Percentiles rank a stretch among this genome's conserved stretches.
Evolutionary conservation across 2,113 vertebrate genomes (phyloP).

Genomic region (Phrynocephalus versicolor): DNA sequence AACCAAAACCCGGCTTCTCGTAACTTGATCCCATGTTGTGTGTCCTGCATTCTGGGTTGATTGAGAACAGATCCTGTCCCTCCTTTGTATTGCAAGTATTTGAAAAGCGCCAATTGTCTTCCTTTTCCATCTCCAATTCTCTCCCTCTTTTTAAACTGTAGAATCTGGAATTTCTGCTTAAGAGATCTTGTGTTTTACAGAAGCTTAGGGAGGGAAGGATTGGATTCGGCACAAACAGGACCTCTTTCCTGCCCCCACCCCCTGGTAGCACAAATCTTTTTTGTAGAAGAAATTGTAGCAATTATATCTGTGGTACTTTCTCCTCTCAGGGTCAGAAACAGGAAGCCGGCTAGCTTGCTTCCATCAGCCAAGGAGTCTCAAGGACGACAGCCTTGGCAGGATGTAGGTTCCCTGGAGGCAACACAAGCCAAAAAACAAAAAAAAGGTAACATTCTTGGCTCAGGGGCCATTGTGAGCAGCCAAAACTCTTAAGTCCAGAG

Average conservation of each 20-base stretch:
- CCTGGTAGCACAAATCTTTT: background rate
- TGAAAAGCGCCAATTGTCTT: too few species aligned
- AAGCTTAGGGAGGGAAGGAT: too few species aligned
- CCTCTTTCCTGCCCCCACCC: background rate
- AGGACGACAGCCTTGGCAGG: background rate
- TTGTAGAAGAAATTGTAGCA: background rate
- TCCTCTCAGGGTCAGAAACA: background rate
- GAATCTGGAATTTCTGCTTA: background rate
- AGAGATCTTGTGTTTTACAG: background rate
- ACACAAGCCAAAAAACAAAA: background rate
- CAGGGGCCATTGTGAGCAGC: background rate
- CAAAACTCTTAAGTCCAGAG: slow-evolving; percentile 38
- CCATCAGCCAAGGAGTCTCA: slow-evolving; percentile 5
- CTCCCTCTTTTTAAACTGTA: too few species aligned
- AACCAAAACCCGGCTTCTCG: too few species aligned
- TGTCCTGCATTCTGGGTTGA: too few species aligned
- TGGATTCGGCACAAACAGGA: background rate
- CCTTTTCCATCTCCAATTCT: too few species aligned
- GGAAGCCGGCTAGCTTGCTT: background rate
- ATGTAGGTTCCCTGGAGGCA: background rate
- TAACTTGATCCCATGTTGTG: too few species aligned
- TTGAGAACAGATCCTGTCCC: too few species aligned
- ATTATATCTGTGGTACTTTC: background rate
- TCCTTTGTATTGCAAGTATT: too few species aligned
- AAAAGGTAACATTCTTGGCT: background rate